Evolutionary conservation across 2,113 vertebrate genomes (phyloP).

Genomic region (Micromys minutus): DNA sequence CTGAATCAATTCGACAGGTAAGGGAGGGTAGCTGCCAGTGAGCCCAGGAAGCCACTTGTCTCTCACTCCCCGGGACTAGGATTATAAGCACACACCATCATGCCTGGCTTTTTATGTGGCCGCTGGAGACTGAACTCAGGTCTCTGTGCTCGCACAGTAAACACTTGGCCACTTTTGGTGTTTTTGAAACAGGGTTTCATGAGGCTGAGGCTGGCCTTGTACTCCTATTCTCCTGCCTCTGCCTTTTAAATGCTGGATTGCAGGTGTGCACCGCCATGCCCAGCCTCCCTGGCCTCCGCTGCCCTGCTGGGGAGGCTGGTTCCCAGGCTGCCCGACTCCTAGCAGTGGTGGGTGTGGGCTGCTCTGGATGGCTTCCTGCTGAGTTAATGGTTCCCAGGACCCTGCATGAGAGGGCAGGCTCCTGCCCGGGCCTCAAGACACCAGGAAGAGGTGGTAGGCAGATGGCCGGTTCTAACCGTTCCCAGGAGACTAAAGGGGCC

Average conservation of each 20-base stretch:
- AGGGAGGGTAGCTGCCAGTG: background rate
- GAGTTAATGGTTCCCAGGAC: conserved; percentile 58
- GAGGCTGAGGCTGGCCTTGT: background rate
- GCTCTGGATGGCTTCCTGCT: background rate
- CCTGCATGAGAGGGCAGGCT: background rate
- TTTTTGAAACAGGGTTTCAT: background rate
- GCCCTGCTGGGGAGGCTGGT: background rate
- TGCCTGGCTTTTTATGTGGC: background rate
- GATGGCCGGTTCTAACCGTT: conserved; percentile 65
- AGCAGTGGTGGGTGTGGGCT: background rate
- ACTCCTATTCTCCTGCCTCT: background rate
- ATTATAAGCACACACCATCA: background rate
- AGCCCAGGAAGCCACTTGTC: background rate
- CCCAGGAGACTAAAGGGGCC: background rate
- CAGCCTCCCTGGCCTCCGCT: background rate
- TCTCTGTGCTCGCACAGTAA: background rate
- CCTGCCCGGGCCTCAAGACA: background rate
- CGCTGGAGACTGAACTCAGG: background rate
- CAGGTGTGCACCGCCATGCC: background rate
- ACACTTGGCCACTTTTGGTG: background rate
- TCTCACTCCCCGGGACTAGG: background rate
- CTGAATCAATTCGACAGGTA: background rate
- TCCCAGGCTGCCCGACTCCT: background rate
- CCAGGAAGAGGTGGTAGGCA: background rate
- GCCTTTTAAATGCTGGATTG: background rate